Evolutionary conservation across 2,888 invertebrate genomes (phyloP), one percentile per base, ranked within the genome.

Genomic region (Chrysotoxum bicinctum): DNA sequence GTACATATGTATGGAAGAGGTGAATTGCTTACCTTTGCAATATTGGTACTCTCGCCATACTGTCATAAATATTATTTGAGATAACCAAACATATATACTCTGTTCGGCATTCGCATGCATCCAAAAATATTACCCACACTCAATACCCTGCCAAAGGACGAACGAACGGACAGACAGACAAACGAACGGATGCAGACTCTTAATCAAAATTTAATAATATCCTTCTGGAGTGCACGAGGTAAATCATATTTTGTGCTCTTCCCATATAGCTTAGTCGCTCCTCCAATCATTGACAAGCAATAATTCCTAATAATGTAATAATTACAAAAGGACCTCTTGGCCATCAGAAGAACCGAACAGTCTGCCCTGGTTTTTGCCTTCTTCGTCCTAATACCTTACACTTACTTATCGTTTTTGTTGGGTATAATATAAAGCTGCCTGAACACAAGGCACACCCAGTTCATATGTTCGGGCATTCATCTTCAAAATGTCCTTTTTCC

Each of bases 121-220:
- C 30, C 30, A 45, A 66, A 73, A 40, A 62, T 60, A 37, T 78
- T 73, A 60, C 12, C 69, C 30, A 23, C 40, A 26, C 69, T 30
- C 32, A 56, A 66, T 35, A 58, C 45, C 35, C 64, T 37, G 30
- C 14, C 21, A 30, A 35, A 45, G 43, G 26, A 40, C 37, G 2
- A 43, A 26, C 16, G 8, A 9, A 37, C 21, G 40, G 58, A 37
- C 37, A 8, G 2, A 58, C 30, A 4, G 14, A 62, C 26, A 3
- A 23, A 64, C 66, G 60, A 56, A 30, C 50, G 68, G 58, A 32
- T 64, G 64, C 45, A n/a, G 70, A 56, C 62, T 54, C 72, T 85
- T 85, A 85, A 85, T 85, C 85, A 85, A 85, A 81, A 81, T 85
- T 85, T 85, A 85, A 85, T 85, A 84, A 84, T 77, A 81, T 79